Conservation (phyloP, 2,888 invertebrate species). For the Nysson spinosus region DNA sequence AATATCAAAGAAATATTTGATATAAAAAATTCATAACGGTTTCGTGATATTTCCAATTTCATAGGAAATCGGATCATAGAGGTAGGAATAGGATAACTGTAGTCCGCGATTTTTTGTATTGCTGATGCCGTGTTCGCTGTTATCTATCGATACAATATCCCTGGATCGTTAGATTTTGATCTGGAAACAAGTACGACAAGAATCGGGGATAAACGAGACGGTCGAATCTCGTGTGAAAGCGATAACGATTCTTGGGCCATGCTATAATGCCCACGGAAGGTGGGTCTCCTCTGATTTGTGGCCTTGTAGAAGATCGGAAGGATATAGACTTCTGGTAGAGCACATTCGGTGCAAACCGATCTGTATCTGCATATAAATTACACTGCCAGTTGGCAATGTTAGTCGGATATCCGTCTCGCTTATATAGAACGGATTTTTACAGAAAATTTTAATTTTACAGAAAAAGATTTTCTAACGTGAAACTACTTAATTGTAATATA, state of each 20-base stretch:
- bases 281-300: constrained; percentile 50
- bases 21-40: constrained; percentile 5
- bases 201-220: constrained; percentile 47
- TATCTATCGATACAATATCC: constrained; percentile 35
- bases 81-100: too few relatives aligned
- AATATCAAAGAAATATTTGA: too few relatives aligned
- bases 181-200: constrained; percentile 5
- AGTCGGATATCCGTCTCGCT: too few relatives aligned
- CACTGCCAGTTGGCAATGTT: too few relatives aligned
- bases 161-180: constrained; percentile 37
- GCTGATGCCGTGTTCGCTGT: constrained; percentile 29
- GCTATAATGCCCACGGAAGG: constrained; percentile 19
- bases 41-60: too few relatives aligned
- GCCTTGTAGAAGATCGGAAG: constrained; percentile 13
- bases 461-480: too few relatives aligned
- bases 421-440: too few relatives aligned
- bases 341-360: background rate
- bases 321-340: constrained; percentile 20
- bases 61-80: too few relatives aligned
- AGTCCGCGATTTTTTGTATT: constrained; percentile 18
- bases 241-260: constrained; percentile 45
- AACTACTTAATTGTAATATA: too few relatives aligned
- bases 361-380: background rate
- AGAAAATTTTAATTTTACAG: too few relatives aligned
- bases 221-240: constrained; percentile 43